phyloP scores from a whole-genome alignment of 2,113 vertebrate species.

The Dasyurus viverrinus region DNA sequence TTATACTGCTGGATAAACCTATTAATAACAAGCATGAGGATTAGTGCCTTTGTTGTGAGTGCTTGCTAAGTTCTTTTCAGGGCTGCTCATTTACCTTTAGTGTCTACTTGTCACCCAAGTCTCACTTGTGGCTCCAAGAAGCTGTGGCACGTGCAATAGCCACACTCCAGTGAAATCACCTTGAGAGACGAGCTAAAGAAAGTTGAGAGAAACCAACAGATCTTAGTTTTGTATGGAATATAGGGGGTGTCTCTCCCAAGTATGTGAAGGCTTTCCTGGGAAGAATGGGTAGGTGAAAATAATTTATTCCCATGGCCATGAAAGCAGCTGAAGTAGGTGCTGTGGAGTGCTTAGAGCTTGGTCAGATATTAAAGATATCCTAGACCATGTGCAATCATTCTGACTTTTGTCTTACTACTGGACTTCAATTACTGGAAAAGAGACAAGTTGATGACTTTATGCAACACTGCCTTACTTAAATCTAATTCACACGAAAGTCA shows the following conservation, averaged over 20 bases:
- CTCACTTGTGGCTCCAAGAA: neutral
- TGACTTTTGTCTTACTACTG: neutral
- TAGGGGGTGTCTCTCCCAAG: neutral
- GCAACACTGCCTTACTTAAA: neutral
- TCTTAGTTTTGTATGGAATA: no score
- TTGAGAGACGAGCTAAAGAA: neutral
- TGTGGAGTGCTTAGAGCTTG: neutral
- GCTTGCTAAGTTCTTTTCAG: neutral
- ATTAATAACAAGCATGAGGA: neutral
- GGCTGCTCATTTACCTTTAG: neutral
- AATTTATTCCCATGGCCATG: neutral
- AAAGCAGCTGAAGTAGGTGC: neutral
- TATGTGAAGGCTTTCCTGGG: neutral
- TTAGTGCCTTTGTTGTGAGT: neutral
- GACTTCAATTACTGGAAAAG: neutral
- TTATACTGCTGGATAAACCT: neutral
- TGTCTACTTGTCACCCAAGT: neutral
- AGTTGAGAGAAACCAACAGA: neutral
- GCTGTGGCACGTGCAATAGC: neutral
- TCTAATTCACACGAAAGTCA: neutral
- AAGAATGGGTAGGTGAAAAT: neutral
- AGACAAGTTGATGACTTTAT: neutral
- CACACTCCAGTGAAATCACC: no score
- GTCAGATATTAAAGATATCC: neutral
- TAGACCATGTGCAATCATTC: neutral